Conservation (phyloP, 2,113 vertebrate species). For the Hippopotamus amphibius region DNA sequence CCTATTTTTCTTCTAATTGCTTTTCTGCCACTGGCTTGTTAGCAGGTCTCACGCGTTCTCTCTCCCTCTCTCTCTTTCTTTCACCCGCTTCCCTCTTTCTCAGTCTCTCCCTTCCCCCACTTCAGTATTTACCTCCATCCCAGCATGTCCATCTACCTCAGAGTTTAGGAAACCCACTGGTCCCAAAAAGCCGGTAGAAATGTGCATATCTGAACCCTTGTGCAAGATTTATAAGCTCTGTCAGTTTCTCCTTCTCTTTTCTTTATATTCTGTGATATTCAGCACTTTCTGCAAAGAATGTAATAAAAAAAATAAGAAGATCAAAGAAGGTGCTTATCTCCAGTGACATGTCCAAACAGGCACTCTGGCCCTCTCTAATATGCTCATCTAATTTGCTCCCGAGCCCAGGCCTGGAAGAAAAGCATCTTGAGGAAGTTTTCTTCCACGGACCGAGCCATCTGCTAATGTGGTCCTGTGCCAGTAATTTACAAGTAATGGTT, state of each 20-base stretch:
- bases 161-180: neutral
- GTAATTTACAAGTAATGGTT: constrained; percentile 87
- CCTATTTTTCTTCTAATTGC: constrained; percentile 83
- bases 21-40: constrained; percentile 74
- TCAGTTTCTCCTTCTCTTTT: constrained; percentile 64
- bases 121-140: constrained; percentile 67
- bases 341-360: constrained; percentile 70
- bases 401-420: constrained; percentile 75
- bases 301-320: neutral
- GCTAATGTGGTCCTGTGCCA: constrained; percentile 80
- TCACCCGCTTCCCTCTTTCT: neutral
- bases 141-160: constrained; percentile 55
- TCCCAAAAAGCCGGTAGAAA: constrained; percentile 41
- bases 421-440: constrained; percentile 82
- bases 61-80: neutral
- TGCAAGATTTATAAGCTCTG: constrained; percentile 73
- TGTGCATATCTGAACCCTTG: constrained; percentile 46
- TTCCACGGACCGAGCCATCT: constrained; percentile 78
- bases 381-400: constrained; percentile 70
- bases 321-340: constrained; percentile 55
- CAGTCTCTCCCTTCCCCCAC: neutral
- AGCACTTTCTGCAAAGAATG: constrained; percentile 71
- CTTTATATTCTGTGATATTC: constrained; percentile 69
- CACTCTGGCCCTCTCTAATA: constrained; percentile 71
- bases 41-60: neutral